Conservation (phyloP, 2,888 invertebrate species). For the Parasteatoda lunata region DNA sequence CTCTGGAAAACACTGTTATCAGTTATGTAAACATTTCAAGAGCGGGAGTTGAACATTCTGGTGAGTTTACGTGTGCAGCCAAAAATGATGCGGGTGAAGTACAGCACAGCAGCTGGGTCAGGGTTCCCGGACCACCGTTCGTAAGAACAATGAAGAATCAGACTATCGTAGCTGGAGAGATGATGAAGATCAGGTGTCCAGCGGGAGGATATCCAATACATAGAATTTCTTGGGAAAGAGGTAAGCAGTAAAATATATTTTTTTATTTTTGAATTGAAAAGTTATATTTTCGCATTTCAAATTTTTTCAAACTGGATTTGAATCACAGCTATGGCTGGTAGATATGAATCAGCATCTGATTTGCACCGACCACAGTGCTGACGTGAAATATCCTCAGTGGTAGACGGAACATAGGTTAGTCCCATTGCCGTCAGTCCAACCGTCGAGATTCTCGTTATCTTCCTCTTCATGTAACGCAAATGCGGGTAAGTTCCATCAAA, state of each 20-base stretch:
- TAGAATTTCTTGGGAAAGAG: slow-evolving; percentile 95
- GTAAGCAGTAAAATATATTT: slow-evolving; percentile 75
- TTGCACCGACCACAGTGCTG: no score
- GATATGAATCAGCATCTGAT: no score
- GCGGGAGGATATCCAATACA: slow-evolving; percentile 96
- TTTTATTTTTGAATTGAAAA: no score
- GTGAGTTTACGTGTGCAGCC: slow-evolving; percentile 75
- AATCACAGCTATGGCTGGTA: no score
- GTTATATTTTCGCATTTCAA: no score
- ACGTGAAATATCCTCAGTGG: no score
- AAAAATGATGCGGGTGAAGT: slow-evolving; percentile 73
- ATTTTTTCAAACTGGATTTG: no score
- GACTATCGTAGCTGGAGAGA: slow-evolving; percentile 86
- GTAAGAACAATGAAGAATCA: slow-evolving; percentile 86
- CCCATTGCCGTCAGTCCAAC: no score
- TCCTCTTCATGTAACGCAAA: no score
- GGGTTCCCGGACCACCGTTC: slow-evolving; percentile 87
- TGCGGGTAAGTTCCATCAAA: no score
- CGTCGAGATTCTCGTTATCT: no score
- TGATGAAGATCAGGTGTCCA: slow-evolving; percentile 86
- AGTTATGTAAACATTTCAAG: slow-evolving; percentile 70
- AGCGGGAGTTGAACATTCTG: slow-evolving; percentile 74
- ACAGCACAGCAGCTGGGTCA: slow-evolving; percentile 82
- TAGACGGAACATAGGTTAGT: no score
- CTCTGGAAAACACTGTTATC: slow-evolving; percentile 69